Evolutionary conservation across 2,888 invertebrate species (phyloP).

Genomic region (Drosophila neonasuta): DNA sequence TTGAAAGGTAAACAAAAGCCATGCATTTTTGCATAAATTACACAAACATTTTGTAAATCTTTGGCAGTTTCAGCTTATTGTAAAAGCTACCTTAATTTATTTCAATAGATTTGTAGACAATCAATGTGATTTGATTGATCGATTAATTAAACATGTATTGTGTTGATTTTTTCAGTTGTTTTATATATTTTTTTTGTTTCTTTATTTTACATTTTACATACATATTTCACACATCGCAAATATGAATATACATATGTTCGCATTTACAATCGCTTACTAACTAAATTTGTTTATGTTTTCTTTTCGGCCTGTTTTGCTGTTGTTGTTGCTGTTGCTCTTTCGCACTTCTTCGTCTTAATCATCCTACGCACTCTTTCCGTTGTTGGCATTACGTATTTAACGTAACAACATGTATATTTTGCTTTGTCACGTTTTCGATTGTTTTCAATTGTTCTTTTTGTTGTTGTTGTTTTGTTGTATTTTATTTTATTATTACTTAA

Average conservation of each 20-base stretch:
- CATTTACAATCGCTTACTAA: conserved; percentile 70
- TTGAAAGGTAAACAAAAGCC: not conserved
- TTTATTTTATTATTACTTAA: conserved; percentile 44
- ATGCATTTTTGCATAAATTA: not conserved
- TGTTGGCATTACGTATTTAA: conserved; percentile 57
- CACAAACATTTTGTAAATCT: not conserved
- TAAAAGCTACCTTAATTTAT: not conserved
- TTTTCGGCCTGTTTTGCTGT: conserved; percentile 47
- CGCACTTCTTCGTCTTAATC: not conserved
- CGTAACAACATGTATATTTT: conserved; percentile 60
- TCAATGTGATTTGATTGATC: not conserved
- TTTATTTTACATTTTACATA: conserved; percentile 80
- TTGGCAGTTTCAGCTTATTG: not conserved
- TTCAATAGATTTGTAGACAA: not conserved
- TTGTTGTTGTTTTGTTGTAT: conserved; percentile 27
- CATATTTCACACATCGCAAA: conserved; percentile 75
- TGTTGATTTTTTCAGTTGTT: conserved; percentile 44
- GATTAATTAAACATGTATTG: conserved; percentile 4
- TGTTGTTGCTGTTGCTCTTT: conserved; percentile 10
- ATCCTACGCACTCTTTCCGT: conserved; percentile 13
- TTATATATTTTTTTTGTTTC: conserved; percentile 76
- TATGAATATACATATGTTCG: conserved; percentile 70
- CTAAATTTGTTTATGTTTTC: conserved; percentile 69
- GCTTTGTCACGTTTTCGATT: conserved; percentile 68
- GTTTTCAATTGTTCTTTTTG: conserved; percentile 47